phyloP scores from a whole-genome alignment of 2,113 vertebrate genomes.

The Marmota monax region DNA sequence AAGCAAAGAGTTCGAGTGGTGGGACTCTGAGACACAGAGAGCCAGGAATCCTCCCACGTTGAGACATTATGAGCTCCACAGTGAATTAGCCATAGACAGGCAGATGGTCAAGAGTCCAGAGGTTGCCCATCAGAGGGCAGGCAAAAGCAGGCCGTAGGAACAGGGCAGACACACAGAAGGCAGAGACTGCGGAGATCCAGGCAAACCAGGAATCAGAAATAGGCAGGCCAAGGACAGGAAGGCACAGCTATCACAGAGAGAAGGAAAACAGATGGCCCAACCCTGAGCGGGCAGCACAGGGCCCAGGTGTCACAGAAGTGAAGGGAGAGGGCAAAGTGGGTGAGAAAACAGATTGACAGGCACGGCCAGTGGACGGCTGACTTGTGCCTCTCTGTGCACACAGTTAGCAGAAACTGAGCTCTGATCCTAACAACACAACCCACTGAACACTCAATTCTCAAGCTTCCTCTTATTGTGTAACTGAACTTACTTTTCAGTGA shows the following conservation, averaged over 20 bases:
- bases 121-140: not conserved
- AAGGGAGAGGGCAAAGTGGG: not conserved
- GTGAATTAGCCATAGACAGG: not conserved
- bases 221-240: not conserved
- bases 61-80: not conserved
- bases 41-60: not conserved
- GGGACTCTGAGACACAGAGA: not conserved
- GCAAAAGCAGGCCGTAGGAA: not conserved
- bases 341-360: not conserved
- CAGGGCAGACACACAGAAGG: not conserved
- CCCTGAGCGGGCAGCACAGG: not conserved
- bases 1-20: not conserved
- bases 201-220: conserved; percentile 29
- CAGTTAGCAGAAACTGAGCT: not conserved
- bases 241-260: not conserved
- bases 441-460: not conserved
- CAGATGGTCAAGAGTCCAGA: not conserved
- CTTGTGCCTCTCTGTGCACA: not conserved
- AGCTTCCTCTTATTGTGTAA: not conserved
- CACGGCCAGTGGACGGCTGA: not conserved
- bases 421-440: not conserved
- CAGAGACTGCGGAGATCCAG: not conserved
- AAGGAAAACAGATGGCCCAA: conserved; percentile 30
- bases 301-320: not conserved
- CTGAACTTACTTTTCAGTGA: not conserved